phyloP scores from a whole-genome alignment of 2,113 vertebrate genomes.

The Vombatus ursinus region DNA sequence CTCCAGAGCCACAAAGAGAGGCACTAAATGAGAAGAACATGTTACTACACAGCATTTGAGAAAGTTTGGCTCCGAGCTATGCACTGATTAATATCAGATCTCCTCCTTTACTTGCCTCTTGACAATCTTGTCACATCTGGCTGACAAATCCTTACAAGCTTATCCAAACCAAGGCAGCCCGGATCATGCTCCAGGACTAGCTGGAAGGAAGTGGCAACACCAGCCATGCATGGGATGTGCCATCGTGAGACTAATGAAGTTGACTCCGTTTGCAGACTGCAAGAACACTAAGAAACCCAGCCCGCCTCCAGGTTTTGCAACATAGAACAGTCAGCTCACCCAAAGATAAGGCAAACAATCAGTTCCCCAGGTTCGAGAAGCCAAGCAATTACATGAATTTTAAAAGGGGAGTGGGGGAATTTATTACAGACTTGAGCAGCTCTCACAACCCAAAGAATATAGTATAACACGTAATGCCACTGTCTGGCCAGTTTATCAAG shows the following conservation, averaged over 20 bases:
- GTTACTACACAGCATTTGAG: slow-evolving; percentile 91
- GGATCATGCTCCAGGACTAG: slow-evolving; percentile 85
- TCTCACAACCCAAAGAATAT: slow-evolving; percentile 41
- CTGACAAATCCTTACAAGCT: slow-evolving; percentile 93
- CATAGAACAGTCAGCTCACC: slow-evolving; percentile 78
- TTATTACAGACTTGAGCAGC: slow-evolving; percentile 47
- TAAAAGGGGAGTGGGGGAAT: slow-evolving; percentile 24
- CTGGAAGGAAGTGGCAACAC: slow-evolving; percentile 86
- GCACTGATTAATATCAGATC: slow-evolving; percentile 94
- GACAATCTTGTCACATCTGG: slow-evolving; percentile 95
- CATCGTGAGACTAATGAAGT: slow-evolving; percentile 91
- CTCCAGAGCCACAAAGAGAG: slow-evolving; percentile 84
- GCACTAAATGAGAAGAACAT: slow-evolving; percentile 91
- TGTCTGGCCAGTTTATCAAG: slow-evolving; percentile 60
- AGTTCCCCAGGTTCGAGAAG: slow-evolving; percentile 76
- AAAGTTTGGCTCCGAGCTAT: slow-evolving; percentile 93
- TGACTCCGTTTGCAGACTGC: slow-evolving; percentile 84
- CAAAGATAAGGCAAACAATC: slow-evolving; percentile 79
- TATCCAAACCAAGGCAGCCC: slow-evolving; percentile 85
- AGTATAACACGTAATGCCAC: background rate
- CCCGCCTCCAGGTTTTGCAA: slow-evolving; percentile 81
- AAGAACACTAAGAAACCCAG: slow-evolving; percentile 82
- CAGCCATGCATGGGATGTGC: slow-evolving; percentile 84
- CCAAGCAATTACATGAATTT: slow-evolving; percentile 75
- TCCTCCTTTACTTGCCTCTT: slow-evolving; percentile 89